A percentile compares a stretch with the other conserved stretches of the same genome.
Conservation (phyloP, 30 jellyfish, hydroid and myxozoan species). For the Nemopilema nomurai region DNA sequence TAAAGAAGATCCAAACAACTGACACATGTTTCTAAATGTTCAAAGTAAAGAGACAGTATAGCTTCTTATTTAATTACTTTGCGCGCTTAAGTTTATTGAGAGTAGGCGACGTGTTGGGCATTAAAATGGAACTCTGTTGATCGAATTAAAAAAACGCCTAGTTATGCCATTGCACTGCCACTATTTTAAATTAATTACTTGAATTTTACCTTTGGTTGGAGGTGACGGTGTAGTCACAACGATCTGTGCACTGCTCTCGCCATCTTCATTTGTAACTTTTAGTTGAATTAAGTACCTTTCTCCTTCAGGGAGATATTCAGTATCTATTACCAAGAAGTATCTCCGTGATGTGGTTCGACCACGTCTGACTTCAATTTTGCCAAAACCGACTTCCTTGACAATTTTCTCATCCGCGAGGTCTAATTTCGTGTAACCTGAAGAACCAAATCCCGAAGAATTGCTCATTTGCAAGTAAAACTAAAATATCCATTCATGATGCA, state of each 20-base stretch:
- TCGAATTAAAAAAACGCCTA: no score
- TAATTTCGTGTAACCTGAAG: slow-evolving; percentile 31
- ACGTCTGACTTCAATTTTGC: background rate
- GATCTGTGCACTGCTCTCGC: slow-evolving; percentile 52
- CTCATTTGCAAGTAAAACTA: no score
- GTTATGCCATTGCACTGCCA: background rate
- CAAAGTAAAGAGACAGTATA: no score
- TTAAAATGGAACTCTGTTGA: no score
- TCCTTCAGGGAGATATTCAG: slow-evolving; percentile 43
- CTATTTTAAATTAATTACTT: background rate
- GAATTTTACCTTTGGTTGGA: slow-evolving; percentile 55
- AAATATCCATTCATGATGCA: no score
- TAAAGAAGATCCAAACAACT: no score
- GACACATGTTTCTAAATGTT: no score
- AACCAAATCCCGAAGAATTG: no score
- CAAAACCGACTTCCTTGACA: slow-evolving; percentile 7
- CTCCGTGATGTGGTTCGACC: background rate
- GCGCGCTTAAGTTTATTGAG: no score
- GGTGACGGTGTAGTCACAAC: slow-evolving; percentile 60
- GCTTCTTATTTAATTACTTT: no score
- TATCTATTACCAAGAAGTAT: slow-evolving; percentile 3
- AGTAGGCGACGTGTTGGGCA: no score
- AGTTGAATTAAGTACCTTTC: slow-evolving; percentile 24
- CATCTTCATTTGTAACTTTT: slow-evolving; percentile 62
- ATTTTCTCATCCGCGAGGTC: slow-evolving; percentile 25